phyloP scores from a whole-genome alignment of 2,113 vertebrate species.

The Rhombomys opimus region DNA sequence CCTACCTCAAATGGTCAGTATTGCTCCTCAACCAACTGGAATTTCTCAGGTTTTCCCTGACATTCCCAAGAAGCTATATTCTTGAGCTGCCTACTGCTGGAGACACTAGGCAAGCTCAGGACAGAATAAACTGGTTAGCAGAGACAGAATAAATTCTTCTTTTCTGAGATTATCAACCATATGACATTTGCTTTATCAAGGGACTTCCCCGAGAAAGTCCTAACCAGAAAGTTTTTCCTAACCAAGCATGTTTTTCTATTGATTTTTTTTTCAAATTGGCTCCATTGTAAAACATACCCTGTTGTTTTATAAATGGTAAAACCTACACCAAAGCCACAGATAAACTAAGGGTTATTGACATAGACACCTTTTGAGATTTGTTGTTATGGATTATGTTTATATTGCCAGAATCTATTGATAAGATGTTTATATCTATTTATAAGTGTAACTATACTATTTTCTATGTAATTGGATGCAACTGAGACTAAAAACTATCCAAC shows the following conservation, averaged over 20 bases:
- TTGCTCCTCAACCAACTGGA: slow-evolving; percentile 51
- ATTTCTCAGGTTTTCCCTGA: slow-evolving; percentile 49
- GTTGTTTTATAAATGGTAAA: slow-evolving; percentile 38
- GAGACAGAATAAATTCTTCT: slow-evolving; percentile 54
- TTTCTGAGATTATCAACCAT: slow-evolving; percentile 64
- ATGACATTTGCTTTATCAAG: slow-evolving; percentile 74
- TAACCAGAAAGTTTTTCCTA: slow-evolving; percentile 65
- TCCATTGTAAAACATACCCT: slow-evolving; percentile 8
- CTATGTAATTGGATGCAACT: slow-evolving; percentile 72
- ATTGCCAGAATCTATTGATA: slow-evolving; percentile 71
- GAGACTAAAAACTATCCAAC: slow-evolving; percentile 66
- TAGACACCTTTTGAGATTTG: slow-evolving; percentile 48
- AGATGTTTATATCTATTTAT: slow-evolving; percentile 75
- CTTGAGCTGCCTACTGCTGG: slow-evolving; percentile 41
- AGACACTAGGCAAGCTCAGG: slow-evolving; percentile 16
- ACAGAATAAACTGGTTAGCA: slow-evolving; percentile 62
- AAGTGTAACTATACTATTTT: slow-evolving; percentile 72
- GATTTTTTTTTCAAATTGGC: slow-evolving; percentile 51
- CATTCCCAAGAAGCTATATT: slow-evolving; percentile 56
- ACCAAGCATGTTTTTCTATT: slow-evolving; percentile 65
- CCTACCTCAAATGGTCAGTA: slow-evolving; percentile 28
- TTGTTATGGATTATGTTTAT: slow-evolving; percentile 60
- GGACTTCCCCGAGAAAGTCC: slow-evolving; percentile 75
- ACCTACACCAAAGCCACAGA: slow-evolving; percentile 45
- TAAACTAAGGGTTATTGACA: slow-evolving; percentile 1